Evolutionary conservation across 1,140 invertebrate genomes (phyloP), one percentile per base, ranked within the genome.

Genomic region (Conus betulinus): DNA sequence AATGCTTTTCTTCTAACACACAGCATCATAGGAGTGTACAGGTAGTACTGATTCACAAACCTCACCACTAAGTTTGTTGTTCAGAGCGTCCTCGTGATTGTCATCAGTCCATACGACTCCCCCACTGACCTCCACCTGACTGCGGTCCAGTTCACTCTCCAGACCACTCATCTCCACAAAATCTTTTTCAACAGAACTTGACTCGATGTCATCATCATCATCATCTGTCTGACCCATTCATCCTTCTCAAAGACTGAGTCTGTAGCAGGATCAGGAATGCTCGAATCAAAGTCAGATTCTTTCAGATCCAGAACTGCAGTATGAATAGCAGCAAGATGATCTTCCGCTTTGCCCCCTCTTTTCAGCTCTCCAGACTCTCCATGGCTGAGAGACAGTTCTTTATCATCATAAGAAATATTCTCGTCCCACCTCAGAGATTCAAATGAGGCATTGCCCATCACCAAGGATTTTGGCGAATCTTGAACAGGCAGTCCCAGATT

Each of bases 71-170:
- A 6, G 10, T 52, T 7, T 13, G 27, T 13, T 10, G 0, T 53
- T 51, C 7, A 7, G 10, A 5, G 5, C 15, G 79, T 53, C 39
- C 8, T 51, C 13, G 0, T 60, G 52, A 57, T 25, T 67, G n/a
- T 53, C 63, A 23, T 87, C 85, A 20, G 39, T 57, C 71, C 71
- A 87, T 3, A 85, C 51, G 6, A 87, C 85, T 10, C 85, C 71
- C 7, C 71, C 85, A 20, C 71, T 78, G 13, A 87, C 67, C 53
- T 87, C 85, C 74, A 79, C 25, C 23, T 53, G 85, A 84, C 86
- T 89, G 85, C 55, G 55, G 39, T 57, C 53, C 81, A 87, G 55
- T 17, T 51, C 20, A 11, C 15, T 53, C 67, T 88, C 79, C 20
- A 74, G 17, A 23, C 82, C 51, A 27, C 39, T 85, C 23, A 85